phyloP scores from a whole-genome alignment of 2,113 vertebrate species.

The Tor tambroides region DNA sequence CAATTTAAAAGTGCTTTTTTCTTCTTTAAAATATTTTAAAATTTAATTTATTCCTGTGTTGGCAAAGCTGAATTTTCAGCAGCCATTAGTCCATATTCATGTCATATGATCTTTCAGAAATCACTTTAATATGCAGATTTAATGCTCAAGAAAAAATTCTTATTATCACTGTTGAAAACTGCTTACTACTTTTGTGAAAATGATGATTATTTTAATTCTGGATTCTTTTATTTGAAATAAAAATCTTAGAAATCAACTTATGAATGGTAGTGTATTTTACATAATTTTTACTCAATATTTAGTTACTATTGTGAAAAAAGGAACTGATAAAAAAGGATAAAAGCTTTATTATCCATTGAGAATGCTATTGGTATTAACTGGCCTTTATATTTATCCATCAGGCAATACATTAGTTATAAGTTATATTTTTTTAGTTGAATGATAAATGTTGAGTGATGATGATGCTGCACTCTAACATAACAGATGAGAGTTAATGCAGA shows the following conservation, averaged over 20 bases:
- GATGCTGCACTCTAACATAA: background rate
- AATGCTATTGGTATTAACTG: background rate
- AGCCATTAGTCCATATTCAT: background rate
- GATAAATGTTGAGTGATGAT: background rate
- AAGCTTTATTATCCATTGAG: background rate
- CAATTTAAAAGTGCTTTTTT: too few species aligned
- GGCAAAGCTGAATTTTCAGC: too few species aligned
- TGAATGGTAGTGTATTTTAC: background rate
- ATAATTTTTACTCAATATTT: background rate
- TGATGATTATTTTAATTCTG: background rate
- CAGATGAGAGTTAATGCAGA: too few species aligned
- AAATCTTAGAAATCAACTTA: background rate
- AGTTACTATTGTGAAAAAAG: background rate
- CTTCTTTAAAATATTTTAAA: too few species aligned
- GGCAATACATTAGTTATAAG: background rate
- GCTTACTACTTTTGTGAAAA: background rate
- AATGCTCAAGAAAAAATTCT: background rate
- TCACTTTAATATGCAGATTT: background rate
- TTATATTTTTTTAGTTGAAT: background rate
- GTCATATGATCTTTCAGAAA: background rate
- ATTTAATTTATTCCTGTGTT: too few species aligned
- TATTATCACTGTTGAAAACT: background rate
- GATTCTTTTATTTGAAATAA: background rate
- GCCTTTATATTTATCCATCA: background rate
- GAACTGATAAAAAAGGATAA: background rate